Base-by-base conservation (phyloP, 1,140 invertebrate genomes). In the Lepidurus couesii region DNA sequence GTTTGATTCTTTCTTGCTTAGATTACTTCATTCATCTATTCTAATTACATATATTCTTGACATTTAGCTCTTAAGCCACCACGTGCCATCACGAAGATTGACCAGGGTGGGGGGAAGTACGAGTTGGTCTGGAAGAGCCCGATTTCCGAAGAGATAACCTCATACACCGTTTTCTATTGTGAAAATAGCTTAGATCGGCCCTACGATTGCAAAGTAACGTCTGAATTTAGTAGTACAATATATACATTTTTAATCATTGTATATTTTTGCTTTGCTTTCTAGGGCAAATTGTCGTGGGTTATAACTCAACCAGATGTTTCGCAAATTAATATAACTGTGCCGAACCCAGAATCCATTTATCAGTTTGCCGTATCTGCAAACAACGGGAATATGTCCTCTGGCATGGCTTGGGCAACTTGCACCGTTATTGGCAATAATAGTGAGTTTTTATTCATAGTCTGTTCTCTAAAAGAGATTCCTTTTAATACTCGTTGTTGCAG, bases 121-220 rank as follows among this genome's bases (percentile, higher is more conserved):
- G 89, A 91, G 82, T 84, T 93, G 21, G 90, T 90, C 43, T 93
- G 92, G 92, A 87, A 89, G 77, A 84, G 85, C 44, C 88, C 89
- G 65, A 80, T 7, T 16, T n/a, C 81, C 43, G 79, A 80, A 0
- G 83, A 87, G 73, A 79, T 82, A 9, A 74, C 45, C 7, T 77
- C 82, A 21, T 93, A 92, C 80, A 93, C 92, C 4, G 87, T 93
- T 42, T 93, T 92, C 82, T 92, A 90, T 90, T 93, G 92, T 83
- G 87, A 87, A 74, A 87, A 87, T 76, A 86, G 86, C 3, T 84
- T 85, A n/a, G 89, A 90, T 82, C 83, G 88, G 75, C 89, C 89
- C 45, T 88, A 88, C 83, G 88, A 88, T 73, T 90, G 90, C 82
- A 86, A 84, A 45, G 88, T 90, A 86, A 83, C 84, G 34, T 34